Conservation (phyloP, 2,113 vertebrate species). For the Melanotaenia duboulayi region DNA sequence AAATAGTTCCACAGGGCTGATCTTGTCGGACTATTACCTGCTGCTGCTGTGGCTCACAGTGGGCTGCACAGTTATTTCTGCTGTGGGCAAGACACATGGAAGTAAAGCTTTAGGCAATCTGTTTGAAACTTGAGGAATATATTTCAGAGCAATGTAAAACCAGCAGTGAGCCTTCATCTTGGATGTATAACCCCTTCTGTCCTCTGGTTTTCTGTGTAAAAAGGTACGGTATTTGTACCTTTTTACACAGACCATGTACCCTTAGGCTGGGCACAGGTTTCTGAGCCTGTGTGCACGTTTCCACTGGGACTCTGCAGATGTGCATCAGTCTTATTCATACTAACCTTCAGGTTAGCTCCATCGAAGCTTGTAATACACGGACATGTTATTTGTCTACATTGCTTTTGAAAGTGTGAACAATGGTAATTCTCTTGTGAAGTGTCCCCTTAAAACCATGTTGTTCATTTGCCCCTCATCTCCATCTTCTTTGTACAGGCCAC, state of each 20-base stretch:
- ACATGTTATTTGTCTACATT: too few relatives aligned
- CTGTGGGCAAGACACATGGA: constrained; percentile 36
- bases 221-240: too few relatives aligned
- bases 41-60: constrained; percentile 30
- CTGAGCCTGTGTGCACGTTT: neutral
- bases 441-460: too few relatives aligned
- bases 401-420: neutral
- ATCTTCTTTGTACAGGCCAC: too few relatives aligned
- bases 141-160: constrained; percentile 45
- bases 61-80: constrained; percentile 33
- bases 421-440: neutral
- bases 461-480: too few relatives aligned
- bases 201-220: neutral
- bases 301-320: neutral
- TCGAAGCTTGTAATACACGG: neutral
- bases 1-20: constrained; percentile 48
- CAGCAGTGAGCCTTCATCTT: constrained; percentile 38
- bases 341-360: too few relatives aligned
- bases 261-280: neutral
- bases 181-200: neutral
- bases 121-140: constrained; percentile 47
- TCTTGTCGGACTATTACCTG: constrained; percentile 49
- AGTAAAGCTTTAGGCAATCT: constrained; percentile 54
- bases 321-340: neutral
- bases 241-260: neutral